phyloP scores from a whole-genome alignment of 2,888 invertebrate genomes.

The Eubasilissa splendida region DNA sequence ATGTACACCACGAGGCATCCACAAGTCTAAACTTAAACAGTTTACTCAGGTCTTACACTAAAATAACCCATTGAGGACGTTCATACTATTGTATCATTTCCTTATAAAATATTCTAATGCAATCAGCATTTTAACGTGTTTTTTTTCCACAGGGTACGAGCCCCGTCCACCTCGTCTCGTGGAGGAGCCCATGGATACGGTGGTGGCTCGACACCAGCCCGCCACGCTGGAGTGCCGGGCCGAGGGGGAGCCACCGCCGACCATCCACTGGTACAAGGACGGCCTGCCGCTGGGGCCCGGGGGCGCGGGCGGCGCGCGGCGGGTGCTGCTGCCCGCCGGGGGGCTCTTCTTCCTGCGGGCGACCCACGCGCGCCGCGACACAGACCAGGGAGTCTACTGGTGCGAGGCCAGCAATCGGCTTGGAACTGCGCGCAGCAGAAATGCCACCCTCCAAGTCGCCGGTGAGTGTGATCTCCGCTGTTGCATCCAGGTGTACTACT shows the following conservation, averaged over 20 bases:
- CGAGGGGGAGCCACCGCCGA: conserved; percentile 84
- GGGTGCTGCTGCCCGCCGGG: conserved; percentile 86
- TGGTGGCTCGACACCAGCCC: conserved; percentile 91
- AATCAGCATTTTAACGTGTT: not conserved
- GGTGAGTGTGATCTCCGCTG: conserved; percentile 69
- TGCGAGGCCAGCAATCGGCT: conserved; percentile 89
- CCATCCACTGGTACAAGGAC: conserved; percentile 87
- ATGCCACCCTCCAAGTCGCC: conserved; percentile 90
- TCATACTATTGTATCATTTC: too few species aligned
- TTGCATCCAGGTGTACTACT: too few species aligned
- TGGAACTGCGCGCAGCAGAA: conserved; percentile 86
- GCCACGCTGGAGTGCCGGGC: conserved; percentile 94
- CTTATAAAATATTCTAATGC: too few species aligned
- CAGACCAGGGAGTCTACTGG: conserved; percentile 91
- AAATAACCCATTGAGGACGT: too few species aligned
- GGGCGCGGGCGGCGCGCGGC: conserved; percentile 71
- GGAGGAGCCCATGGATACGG: conserved; percentile 92
- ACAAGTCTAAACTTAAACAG: too few species aligned
- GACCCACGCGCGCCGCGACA: conserved; percentile 86
- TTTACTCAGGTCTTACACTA: too few species aligned
- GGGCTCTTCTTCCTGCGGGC: conserved; percentile 88
- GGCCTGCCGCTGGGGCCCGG: conserved; percentile 62
- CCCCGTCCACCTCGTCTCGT: conserved; percentile 82
- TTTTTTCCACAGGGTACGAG: conserved; percentile 43
- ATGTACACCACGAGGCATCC: too few species aligned